Percentiles rank a stretch among this genome's conserved stretches.
Conservation (phyloP, 2,888 invertebrate genomes). For the Geophilus truncorum region DNA sequence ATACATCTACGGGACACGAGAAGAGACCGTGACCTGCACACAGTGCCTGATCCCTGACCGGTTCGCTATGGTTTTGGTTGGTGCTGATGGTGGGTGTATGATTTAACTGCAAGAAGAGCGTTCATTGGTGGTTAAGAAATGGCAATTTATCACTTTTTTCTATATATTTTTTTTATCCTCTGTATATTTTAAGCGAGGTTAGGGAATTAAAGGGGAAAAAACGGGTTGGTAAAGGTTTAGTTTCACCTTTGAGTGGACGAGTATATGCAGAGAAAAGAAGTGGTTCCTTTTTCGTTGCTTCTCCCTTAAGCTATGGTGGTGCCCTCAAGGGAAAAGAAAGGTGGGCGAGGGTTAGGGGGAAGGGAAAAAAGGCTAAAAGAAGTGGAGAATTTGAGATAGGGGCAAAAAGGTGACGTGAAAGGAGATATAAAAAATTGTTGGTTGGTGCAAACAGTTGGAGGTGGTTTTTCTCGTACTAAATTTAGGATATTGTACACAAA, state of each 20-base stretch:
- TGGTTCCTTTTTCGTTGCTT: background rate
- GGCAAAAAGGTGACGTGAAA: background rate
- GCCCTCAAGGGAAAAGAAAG: conserved; percentile 8
- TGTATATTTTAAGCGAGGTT: background rate
- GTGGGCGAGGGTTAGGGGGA: background rate
- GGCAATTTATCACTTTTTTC: background rate
- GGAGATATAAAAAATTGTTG: background rate
- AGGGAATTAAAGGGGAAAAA: conserved; percentile 6
- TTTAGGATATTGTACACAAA: background rate
- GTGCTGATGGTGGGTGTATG: conserved; percentile 8
- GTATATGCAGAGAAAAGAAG: background rate
- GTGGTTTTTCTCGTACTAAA: background rate
- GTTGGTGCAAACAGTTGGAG: background rate
- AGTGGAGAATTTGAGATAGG: conserved; percentile 1
- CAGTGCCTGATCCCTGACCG: background rate
- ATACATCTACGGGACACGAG: background rate
- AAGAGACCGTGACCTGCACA: conserved; percentile 12
- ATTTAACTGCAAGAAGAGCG: background rate
- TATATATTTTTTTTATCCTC: background rate
- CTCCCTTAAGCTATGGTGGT: background rate
- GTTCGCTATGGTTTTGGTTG: background rate
- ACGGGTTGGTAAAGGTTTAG: background rate
- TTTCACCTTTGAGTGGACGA: conserved; percentile 18
- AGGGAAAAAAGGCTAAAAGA: background rate
- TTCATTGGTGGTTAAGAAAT: background rate